phyloP scores from a whole-genome alignment of 2,113 vertebrate genomes.

The Sarotherodon lohbergeri region DNA sequence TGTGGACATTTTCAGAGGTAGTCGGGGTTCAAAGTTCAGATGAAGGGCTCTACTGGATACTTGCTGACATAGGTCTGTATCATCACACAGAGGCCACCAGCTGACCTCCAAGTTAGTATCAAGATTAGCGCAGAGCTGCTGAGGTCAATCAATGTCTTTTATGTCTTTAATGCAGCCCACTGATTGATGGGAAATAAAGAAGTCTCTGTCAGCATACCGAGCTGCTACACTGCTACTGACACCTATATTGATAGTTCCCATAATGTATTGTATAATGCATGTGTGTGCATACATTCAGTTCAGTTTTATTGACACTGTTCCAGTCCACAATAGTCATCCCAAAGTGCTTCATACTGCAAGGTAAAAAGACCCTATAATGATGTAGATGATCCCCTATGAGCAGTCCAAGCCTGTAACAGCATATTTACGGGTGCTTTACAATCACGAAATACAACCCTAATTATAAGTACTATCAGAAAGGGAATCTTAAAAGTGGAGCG shows the following conservation, averaged over 20 bases:
- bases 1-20: neutral
- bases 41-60: neutral
- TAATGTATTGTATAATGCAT: neutral
- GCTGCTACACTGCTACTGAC: neutral
- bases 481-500: neutral
- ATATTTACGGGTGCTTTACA: neutral
- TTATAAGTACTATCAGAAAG: neutral
- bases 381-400: neutral
- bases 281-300: neutral
- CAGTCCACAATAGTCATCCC: neutral
- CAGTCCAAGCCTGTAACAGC: neutral
- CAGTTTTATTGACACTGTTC: neutral
- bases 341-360: neutral
- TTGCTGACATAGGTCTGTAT: neutral
- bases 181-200: constrained; percentile 15
- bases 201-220: neutral
- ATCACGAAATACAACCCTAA: neutral
- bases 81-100: neutral
- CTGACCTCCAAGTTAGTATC: neutral
- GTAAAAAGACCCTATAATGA: neutral
- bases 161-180: neutral
- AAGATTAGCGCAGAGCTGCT: neutral
- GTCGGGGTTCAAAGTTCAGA: neutral
- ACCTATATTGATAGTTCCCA: neutral
- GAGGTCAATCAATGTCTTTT: neutral